Percentiles rank a stretch among this genome's conserved stretches.
These are phyloP conservation scores for Perithous albicinctus DNA, from an alignment of 2,888 invertebrate species.

Conservation along the genomic window DNA sequence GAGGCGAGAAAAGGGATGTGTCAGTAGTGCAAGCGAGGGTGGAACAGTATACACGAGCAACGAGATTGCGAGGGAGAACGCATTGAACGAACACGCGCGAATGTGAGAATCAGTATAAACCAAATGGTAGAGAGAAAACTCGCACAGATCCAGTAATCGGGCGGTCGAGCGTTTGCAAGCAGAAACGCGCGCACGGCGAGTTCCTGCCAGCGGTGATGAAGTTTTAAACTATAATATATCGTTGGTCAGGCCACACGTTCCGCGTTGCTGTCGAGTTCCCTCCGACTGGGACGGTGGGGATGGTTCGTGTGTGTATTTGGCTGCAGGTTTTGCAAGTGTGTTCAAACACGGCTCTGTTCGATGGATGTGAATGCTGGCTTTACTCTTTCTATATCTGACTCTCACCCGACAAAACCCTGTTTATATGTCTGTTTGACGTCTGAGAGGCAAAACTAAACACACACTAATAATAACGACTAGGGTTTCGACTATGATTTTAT, in stretches of 20 bases:
- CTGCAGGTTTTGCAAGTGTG: constrained; percentile 54
- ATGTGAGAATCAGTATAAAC: constrained; percentile 61
- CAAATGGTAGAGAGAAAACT: constrained; percentile 59
- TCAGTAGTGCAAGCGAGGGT: constrained; percentile 29
- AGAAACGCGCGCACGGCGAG: constrained; percentile 40
- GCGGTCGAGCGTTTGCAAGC: constrained; percentile 62
- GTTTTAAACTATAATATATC: constrained; percentile 75
- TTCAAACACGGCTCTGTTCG: constrained; percentile 31
- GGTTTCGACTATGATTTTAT: constrained; percentile 30
- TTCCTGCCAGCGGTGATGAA: constrained; percentile 69
- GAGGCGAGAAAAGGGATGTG: constrained; percentile 53
- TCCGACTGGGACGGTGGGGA: neutral
- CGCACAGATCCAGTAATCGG: constrained; percentile 62
- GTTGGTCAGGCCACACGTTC: constrained; percentile 71
- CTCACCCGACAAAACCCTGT: constrained; percentile 20
- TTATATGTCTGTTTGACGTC: constrained; percentile 29
- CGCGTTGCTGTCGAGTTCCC: constrained; percentile 63
- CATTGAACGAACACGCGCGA: constrained; percentile 33
- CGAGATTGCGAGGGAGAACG: constrained; percentile 36
- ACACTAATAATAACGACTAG: neutral
- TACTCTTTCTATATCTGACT: constrained; percentile 44
- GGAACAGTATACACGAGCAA: constrained; percentile 19
- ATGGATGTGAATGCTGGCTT: constrained; percentile 23
- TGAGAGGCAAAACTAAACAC: neutral
- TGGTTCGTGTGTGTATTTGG: constrained; percentile 37